phyloP scores from a whole-genome alignment of 2,888 invertebrate genomes.

The Eudasyphora cyanicolor region DNA sequence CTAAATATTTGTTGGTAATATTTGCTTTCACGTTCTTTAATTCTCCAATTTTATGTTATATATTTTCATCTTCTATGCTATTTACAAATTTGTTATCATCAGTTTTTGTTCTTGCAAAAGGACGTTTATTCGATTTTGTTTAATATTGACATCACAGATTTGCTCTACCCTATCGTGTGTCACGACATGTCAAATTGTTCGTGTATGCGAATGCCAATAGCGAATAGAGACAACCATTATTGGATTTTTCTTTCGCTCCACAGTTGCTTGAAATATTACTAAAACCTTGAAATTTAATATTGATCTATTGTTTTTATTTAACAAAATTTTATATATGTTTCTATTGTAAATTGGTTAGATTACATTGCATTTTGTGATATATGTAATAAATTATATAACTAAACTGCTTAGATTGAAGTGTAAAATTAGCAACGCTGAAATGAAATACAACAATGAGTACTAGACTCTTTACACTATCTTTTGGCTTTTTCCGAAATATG shows the following conservation, averaged over 20 bases:
- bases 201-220: slow-evolving; percentile 14
- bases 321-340: neutral
- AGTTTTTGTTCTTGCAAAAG: neutral
- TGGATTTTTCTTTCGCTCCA: slow-evolving; percentile 16
- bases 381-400: neutral
- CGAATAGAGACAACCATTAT: slow-evolving; percentile 30
- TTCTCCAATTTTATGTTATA: slow-evolving; percentile 5
- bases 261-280: neutral
- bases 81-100: neutral
- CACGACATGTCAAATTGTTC: slow-evolving; percentile 30
- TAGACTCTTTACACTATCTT: neutral
- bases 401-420: neutral
- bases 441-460: neutral
- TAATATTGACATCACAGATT: slow-evolving; percentile 24
- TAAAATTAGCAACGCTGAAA: neutral
- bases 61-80: neutral
- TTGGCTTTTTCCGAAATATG: neutral
- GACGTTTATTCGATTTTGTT: neutral
- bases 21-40: neutral
- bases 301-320: neutral
- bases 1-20: too few species aligned
- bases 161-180: slow-evolving; percentile 34
- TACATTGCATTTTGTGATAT: neutral
- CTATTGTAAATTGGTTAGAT: too few species aligned
- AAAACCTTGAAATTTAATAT: slow-evolving; percentile 12